phyloP scores from a whole-genome alignment of 2,113 vertebrate genomes.

The Myxocyprinus asiaticus region DNA sequence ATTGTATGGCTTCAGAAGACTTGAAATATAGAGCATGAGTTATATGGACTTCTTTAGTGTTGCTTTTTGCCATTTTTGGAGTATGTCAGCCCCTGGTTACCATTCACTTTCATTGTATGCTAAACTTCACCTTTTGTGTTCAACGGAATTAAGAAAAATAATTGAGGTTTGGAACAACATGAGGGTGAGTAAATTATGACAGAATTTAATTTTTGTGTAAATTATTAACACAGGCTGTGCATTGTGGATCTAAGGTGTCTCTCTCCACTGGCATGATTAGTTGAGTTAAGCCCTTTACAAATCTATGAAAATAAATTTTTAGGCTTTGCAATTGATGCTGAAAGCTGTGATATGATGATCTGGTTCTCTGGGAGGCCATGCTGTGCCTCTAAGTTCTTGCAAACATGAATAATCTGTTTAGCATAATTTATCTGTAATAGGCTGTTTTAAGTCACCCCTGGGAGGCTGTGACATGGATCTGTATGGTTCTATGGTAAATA shows the following conservation, averaged over 20 bases:
- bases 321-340: constrained; percentile 32
- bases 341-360: constrained; percentile 62
- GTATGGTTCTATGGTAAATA: constrained; percentile 68
- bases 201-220: too few relatives aligned
- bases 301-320: constrained; percentile 19
- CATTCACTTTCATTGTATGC: too few relatives aligned
- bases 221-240: neutral
- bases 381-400: constrained; percentile 47
- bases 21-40: too few relatives aligned
- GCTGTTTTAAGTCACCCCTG: constrained; percentile 60
- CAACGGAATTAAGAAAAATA: too few relatives aligned
- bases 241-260: constrained; percentile 1
- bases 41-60: too few relatives aligned
- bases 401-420: constrained; percentile 67
- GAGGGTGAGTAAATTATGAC: too few relatives aligned
- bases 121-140: too few relatives aligned
- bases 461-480: constrained; percentile 60
- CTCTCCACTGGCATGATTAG: neutral
- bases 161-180: too few relatives aligned
- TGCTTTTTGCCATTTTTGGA: too few relatives aligned
- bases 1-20: too few relatives aligned
- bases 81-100: too few relatives aligned
- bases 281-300: constrained; percentile 8
- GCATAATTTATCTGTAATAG: constrained; percentile 70
- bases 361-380: constrained; percentile 52